Base-by-base conservation (phyloP, 1,140 invertebrate species). In the Brachystomella parvula region DNA sequence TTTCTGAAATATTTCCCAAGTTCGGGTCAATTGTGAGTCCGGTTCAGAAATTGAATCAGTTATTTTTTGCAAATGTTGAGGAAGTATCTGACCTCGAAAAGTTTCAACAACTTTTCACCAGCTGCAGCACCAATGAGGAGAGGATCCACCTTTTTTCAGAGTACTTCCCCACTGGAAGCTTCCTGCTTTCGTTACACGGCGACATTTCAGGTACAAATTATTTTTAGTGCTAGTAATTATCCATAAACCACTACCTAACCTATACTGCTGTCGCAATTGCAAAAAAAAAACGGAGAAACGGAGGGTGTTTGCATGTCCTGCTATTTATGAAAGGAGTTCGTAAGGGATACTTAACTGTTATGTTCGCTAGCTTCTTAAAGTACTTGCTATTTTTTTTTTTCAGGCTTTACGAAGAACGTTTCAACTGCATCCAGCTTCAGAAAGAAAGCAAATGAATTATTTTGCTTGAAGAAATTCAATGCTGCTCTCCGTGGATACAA, bases 401-500 rank as follows among this genome's bases (percentile, higher is more conserved):
- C 35, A 39, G 35, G 35, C 35, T 39, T 9, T 39, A 9, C 6
- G 6, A 39, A 39, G 19, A 39, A 19, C 35, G 35, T 9, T 19
- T 39, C 35, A 9, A 9, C 35, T 19, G 35, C 35, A 9, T 9
- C 35, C 19, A 39, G 6, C 19, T 39, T 39, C 19, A 6, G 35
- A 9, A 29, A 58, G 32, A 44, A 61, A 28, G 64, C 32, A 47
- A 61, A 66, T 66, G 21, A 33, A 57, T 19, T n/a, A 15, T 63
- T 64, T 44, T n/a, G 35, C n/a, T 17, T 62, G 29, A 32, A 39
- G 31, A 61, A 67, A 31, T 63, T 67, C n/a, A n/a, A 59, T 61
- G 32, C 60, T 57, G 69, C 69, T 3, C 56, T 70, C 15, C 29
- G 47, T 1, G 65, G 49, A 24, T 70, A 67, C 69, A 70, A 67